Conservation (phyloP, 1,140 invertebrate genomes). For the Diabrotica virgifera region DNA sequence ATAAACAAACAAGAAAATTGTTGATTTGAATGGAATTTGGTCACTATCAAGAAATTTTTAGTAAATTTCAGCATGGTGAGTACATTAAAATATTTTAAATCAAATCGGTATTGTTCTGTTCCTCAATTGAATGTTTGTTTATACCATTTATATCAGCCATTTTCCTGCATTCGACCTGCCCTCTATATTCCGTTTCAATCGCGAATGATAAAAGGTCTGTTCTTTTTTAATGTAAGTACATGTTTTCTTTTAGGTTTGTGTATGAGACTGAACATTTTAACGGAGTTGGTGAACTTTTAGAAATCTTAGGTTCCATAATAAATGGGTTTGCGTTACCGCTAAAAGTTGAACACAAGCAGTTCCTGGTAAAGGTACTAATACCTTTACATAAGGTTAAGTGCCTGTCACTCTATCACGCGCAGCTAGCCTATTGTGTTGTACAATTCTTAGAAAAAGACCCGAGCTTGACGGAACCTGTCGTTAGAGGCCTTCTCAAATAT, state of each 20-base stretch:
- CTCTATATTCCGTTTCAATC: too few relatives aligned
- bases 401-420: conserved; percentile 90
- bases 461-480: conserved; percentile 92
- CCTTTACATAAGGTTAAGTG: conserved; percentile 97
- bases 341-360: conserved; percentile 96
- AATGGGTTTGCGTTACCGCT: conserved; percentile 97
- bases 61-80: too few relatives aligned
- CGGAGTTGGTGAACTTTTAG: conserved; percentile 95
- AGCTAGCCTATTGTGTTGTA: conserved; percentile 98
- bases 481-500: conserved; percentile 94
- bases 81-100: too few relatives aligned
- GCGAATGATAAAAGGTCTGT: too few relatives aligned
- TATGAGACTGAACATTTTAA: conserved; percentile 99
- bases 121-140: too few relatives aligned
- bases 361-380: conserved; percentile 96
- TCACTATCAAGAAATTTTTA: too few relatives aligned
- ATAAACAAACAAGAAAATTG: too few relatives aligned
- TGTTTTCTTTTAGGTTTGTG: conserved; percentile 77
- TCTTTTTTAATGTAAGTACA: conserved; percentile 1
- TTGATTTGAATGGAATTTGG: too few relatives aligned
- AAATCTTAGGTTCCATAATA: conserved; percentile 98
- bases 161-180: too few relatives aligned
- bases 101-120: too few relatives aligned
- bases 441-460: conserved; percentile 99
- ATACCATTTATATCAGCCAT: too few relatives aligned